Conservation (phyloP, 1,140 invertebrate genomes). For the Plectrocnemia conspersa region DNA sequence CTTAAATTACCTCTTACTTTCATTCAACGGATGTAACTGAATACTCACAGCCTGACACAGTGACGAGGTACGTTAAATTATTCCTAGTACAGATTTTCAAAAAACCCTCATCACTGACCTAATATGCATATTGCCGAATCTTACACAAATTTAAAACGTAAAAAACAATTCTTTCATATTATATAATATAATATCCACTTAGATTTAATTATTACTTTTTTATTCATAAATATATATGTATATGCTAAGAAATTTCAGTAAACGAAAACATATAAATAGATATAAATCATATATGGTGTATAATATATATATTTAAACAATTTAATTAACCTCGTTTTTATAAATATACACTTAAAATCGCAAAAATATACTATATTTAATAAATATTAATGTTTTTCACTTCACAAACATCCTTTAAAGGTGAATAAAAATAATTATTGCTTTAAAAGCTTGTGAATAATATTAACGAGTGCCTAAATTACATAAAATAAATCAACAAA, state of each 20-base stretch:
- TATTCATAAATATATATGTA: slow-evolving; percentile 1
- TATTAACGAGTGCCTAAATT: slow-evolving; percentile 24
- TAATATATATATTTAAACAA: too few species aligned
- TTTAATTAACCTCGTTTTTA: too few species aligned
- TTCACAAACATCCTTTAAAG: slow-evolving; percentile 21
- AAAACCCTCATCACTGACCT: neutral
- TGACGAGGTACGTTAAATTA: too few species aligned
- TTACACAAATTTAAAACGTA: neutral
- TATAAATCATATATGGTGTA: too few species aligned
- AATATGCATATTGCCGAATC: neutral
- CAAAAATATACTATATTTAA: neutral
- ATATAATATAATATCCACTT: too few species aligned
- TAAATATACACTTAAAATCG: neutral
- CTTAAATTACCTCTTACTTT: neutral
- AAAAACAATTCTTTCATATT: too few species aligned
- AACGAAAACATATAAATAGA: too few species aligned
- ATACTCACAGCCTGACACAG: slow-evolving; percentile 28
- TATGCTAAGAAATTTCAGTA: too few species aligned
- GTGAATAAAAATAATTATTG: slow-evolving; percentile 30
- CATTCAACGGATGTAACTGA: slow-evolving; percentile 20
- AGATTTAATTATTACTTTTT: slow-evolving; percentile 15
- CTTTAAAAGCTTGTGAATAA: slow-evolving; percentile 33
- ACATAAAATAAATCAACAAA: neutral
- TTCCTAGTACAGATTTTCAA: neutral
- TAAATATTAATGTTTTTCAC: neutral